Evolutionary conservation across 1,140 invertebrate genomes (phyloP).

Genomic region (Armadillidium nasatum): DNA sequence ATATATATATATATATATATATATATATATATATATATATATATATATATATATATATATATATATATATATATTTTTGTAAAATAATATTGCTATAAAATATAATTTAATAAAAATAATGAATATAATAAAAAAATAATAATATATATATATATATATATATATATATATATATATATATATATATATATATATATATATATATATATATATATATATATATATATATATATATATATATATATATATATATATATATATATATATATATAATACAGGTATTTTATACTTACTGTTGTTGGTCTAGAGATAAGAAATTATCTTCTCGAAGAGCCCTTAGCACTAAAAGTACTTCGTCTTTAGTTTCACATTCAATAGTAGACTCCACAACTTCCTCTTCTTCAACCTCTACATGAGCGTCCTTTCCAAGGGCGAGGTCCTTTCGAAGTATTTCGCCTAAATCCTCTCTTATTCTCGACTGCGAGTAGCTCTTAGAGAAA

Average conservation of each 20-base stretch:
- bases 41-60: too few species aligned
- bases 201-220: conserved; percentile 10
- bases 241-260: background rate
- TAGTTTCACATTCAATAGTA: background rate
- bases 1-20: too few species aligned
- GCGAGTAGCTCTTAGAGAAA: background rate
- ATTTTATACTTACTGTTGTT: background rate
- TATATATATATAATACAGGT: background rate
- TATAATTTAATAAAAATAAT: too few species aligned
- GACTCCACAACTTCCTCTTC: conserved; percentile 6
- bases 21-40: too few species aligned
- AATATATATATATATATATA: conserved; percentile 1
- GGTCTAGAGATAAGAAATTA: background rate
- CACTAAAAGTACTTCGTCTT: background rate
- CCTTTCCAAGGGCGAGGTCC: background rate
- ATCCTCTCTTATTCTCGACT: background rate
- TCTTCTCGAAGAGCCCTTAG: background rate
- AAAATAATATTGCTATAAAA: too few species aligned
- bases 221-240: conserved; percentile 15
- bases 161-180: conserved; percentile 9
- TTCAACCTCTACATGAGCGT: background rate
- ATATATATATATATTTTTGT: too few species aligned
- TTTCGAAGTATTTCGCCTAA: background rate
- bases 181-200: background rate
- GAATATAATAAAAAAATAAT: too few species aligned